These are phyloP conservation scores for Actenoides lindsayi DNA, from an alignment of 2,113 vertebrate species.

Conservation along the genomic window DNA sequence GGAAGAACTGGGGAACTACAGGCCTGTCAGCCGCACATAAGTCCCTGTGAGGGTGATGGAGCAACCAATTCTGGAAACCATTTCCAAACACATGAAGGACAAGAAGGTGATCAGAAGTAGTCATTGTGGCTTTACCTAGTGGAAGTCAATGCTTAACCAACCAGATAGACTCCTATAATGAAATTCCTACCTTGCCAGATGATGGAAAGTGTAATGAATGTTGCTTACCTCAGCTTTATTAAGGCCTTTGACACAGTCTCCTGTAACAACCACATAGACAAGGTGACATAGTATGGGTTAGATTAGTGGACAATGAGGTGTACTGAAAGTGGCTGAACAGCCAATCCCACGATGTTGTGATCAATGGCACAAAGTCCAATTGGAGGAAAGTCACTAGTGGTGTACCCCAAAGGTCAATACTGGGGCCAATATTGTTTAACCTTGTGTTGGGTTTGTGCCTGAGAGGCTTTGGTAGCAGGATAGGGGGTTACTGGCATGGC, in stretches of 20 bases:
- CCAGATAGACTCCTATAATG: background rate
- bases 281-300: background rate
- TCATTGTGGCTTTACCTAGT: background rate
- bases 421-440: background rate
- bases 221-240: background rate
- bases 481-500: too few species aligned
- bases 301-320: background rate
- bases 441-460: too few species aligned
- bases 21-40: background rate
- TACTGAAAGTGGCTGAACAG: background rate
- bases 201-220: background rate
- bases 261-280: background rate
- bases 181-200: background rate
- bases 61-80: background rate
- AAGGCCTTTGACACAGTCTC: background rate
- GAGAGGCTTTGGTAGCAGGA: too few species aligned
- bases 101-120: background rate
- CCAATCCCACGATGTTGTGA: background rate
- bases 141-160: background rate
- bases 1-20: background rate
- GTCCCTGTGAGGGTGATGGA: background rate
- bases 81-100: background rate
- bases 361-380: background rate
- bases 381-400: background rate
- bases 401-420: background rate